Conservation (phyloP, 1,140 invertebrate genomes). For the Drosophila bifasciata region DNA sequence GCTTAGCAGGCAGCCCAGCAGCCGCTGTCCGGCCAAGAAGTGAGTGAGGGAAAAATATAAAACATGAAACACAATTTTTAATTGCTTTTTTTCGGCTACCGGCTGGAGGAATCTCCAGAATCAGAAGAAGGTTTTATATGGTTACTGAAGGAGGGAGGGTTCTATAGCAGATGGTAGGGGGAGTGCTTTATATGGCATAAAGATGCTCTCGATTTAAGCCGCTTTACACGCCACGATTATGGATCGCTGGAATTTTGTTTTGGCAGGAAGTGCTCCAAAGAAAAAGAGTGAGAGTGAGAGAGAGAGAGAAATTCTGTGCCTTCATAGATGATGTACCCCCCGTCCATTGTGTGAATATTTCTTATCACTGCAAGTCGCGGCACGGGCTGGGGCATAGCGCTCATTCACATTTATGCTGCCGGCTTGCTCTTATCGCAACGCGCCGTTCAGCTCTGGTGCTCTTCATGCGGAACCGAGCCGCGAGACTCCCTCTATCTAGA, state of each 20-base stretch:
- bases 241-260: conserved; percentile 19
- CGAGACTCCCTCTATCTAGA: conserved; percentile 16
- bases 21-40: conserved; percentile 25
- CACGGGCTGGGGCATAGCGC: conserved; percentile 26
- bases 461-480: conserved; percentile 43
- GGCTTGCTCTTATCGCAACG: conserved; percentile 36
- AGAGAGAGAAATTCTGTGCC: conserved; percentile 1
- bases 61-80: conserved; percentile 75
- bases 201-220: conserved; percentile 35
- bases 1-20: conserved; percentile 47
- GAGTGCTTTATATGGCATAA: too few relatives aligned
- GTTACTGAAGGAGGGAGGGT: too few relatives aligned
- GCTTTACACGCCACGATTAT: conserved; percentile 39
- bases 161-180: not conserved
- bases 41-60: conserved; percentile 19
- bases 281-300: too few relatives aligned
- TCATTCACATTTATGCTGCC: conserved; percentile 49
- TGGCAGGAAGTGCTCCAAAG: conserved; percentile 15
- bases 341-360: not conserved
- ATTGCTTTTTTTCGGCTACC: conserved; percentile 75
- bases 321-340: conserved; percentile 12
- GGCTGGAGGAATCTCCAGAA: conserved; percentile 35
- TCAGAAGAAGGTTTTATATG: conserved; percentile 15
- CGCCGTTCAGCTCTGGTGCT: conserved; percentile 22
- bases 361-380: conserved; percentile 35